Evolutionary conservation across 2,797 vertebrate species (phyloP).

Genomic region (Lagodon rhomboides): DNA sequence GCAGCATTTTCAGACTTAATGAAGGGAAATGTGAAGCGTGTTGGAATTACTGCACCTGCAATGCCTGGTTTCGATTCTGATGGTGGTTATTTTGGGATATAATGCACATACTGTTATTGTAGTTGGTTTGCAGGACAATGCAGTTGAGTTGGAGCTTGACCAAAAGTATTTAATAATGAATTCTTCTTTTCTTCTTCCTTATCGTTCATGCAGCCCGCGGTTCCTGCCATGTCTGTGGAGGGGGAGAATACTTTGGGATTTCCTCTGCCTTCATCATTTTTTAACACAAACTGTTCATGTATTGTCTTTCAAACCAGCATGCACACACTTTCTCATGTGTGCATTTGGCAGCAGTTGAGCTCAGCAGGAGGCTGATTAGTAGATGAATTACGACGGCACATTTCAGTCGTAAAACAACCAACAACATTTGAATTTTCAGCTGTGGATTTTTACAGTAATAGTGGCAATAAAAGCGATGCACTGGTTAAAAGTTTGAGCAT

Average conservation of each 20-base stretch:
- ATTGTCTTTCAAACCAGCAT: constrained; percentile 5
- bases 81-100: not conserved
- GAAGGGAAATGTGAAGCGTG: constrained; percentile 19
- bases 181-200: not conserved
- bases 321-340: not conserved
- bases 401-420: not conserved
- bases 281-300: constrained; percentile 3
- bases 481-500: not conserved
- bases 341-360: constrained; percentile 20
- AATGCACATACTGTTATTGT: not conserved
- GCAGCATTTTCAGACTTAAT: constrained; percentile 34
- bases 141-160: too few relatives aligned
- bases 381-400: not conserved
- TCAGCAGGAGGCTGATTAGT: constrained; percentile 44
- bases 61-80: not conserved
- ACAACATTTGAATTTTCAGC: not conserved
- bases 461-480: not conserved
- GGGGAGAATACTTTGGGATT: not conserved
- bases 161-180: too few relatives aligned
- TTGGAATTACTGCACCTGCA: constrained; percentile 4
- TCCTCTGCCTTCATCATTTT: not conserved
- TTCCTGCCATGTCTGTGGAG: not conserved
- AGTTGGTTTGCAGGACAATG: not conserved
- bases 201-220: not conserved
- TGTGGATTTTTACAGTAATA: not conserved